Evolutionary conservation across 2,113 vertebrate genomes (phyloP).

Genomic region (Cyphomyrus plagiostoma): DNA sequence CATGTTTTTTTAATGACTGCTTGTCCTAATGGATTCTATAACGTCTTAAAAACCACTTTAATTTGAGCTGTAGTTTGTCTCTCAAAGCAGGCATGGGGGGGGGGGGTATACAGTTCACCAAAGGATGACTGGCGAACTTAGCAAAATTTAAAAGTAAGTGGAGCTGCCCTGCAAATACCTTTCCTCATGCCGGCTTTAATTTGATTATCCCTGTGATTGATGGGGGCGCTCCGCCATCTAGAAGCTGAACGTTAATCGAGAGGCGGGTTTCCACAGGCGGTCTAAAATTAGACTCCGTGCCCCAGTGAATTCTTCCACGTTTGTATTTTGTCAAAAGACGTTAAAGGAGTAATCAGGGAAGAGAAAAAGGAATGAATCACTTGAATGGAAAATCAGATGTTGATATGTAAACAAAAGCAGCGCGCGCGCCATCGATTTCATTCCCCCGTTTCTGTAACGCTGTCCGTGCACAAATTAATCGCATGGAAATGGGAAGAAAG

Average conservation of each 20-base stretch:
- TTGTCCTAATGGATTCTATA: conserved; percentile 40
- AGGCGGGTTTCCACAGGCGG: not conserved
- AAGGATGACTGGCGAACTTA: conserved; percentile 56
- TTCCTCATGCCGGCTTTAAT: not conserved
- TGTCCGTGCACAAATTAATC: not conserved
- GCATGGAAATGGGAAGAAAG: not conserved
- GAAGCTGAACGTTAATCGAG: not conserved
- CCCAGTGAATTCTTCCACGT: not conserved
- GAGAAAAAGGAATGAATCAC: conserved; percentile 52
- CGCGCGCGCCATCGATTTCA: conserved; percentile 21
- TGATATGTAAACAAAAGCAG: conserved; percentile 49
- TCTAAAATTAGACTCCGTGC: not conserved
- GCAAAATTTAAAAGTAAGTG: conserved; percentile 26
- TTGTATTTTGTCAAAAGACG: conserved; percentile 18
- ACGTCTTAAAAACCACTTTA: conserved; percentile 43
- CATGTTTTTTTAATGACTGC: conserved; percentile 57
- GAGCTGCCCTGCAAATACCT: not conserved
- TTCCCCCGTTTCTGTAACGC: conserved; percentile 17
- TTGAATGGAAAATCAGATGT: conserved; percentile 48
- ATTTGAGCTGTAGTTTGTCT: conserved; percentile 50
- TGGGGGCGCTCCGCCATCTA: not conserved
- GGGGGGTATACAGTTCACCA: conserved; percentile 41
- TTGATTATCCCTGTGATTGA: not conserved
- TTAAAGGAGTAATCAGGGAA: conserved; percentile 47
- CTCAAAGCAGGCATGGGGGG: conserved; percentile 44